Evolutionary conservation across 2,888 invertebrate genomes (phyloP).

Genomic region (Aromia moschata): DNA sequence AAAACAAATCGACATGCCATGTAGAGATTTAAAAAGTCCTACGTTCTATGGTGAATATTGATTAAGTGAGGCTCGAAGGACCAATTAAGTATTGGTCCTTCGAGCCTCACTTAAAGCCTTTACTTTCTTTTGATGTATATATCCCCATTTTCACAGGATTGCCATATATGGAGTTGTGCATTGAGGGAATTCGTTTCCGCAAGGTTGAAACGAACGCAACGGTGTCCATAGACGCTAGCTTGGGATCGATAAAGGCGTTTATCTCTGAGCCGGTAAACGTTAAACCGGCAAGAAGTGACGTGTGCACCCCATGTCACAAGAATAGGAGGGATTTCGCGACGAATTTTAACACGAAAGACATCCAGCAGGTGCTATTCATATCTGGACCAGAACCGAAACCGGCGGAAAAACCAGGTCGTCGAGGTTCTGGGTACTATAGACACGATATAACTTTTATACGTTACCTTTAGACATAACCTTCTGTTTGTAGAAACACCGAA

Average conservation of each 20-base stretch:
- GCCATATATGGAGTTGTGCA: slow-evolving; percentile 70
- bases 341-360: slow-evolving; percentile 36
- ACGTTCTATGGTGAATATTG: too few species aligned
- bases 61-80: too few species aligned
- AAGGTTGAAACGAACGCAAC: slow-evolving; percentile 59
- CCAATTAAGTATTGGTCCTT: too few species aligned
- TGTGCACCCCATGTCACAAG: background rate
- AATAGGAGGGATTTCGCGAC: slow-evolving; percentile 1
- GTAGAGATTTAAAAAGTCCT: too few species aligned
- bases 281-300: slow-evolving; percentile 20
- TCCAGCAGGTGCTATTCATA: slow-evolving; percentile 66
- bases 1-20: too few species aligned
- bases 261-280: slow-evolving; percentile 61
- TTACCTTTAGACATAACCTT: too few species aligned
- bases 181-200: slow-evolving; percentile 66
- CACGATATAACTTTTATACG: too few species aligned
- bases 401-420: slow-evolving; percentile 28
- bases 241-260: slow-evolving; percentile 65
- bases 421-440: slow-evolving; percentile 5
- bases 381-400: slow-evolving; percentile 65
- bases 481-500: slow-evolving; percentile 34
- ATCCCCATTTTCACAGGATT: slow-evolving; percentile 66
- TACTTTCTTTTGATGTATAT: too few species aligned
- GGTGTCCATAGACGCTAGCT: slow-evolving; percentile 58
- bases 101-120: too few species aligned